Evolutionary conservation across 2,888 invertebrate species (phyloP).

Genomic region (Agrilus cyanescens): DNA sequence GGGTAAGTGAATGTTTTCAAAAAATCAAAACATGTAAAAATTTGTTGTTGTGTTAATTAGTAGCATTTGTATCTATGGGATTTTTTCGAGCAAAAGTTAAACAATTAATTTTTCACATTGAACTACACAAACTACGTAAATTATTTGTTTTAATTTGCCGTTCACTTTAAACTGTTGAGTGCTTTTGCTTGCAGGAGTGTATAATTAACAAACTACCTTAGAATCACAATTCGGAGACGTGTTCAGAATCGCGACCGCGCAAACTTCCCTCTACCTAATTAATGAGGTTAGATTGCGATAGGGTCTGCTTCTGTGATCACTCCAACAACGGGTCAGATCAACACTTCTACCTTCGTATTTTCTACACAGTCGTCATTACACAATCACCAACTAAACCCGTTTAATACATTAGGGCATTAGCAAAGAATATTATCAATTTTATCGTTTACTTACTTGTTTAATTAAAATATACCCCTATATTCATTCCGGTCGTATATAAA

Average conservation of each 20-base stretch:
- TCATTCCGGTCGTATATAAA: too few species aligned
- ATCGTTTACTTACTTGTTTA: too few species aligned
- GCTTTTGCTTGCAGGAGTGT: slow-evolving; percentile 29
- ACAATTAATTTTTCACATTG: slow-evolving; percentile 18
- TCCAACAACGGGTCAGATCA: slow-evolving; percentile 15
- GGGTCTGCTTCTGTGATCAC: slow-evolving; percentile 22
- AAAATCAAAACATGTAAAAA: too few species aligned
- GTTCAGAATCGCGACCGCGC: slow-evolving; percentile 28
- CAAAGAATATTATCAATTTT: too few species aligned
- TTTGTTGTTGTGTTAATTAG: too few species aligned
- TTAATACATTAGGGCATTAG: too few species aligned
- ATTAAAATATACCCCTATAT: too few species aligned
- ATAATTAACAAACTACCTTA: slow-evolving; percentile 36
- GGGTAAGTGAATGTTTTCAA: too few species aligned
- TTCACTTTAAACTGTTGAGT: slow-evolving; percentile 21
- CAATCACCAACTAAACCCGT: too few species aligned
- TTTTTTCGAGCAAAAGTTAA: too few species aligned
- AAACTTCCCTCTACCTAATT: slow-evolving; percentile 23
- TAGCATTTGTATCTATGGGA: too few species aligned
- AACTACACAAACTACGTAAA: slow-evolving; percentile 25
- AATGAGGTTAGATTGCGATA: slow-evolving; percentile 27
- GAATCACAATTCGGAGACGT: slow-evolving; percentile 36
- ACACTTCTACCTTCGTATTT: slow-evolving; percentile 7
- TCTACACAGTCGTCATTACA: too few species aligned
- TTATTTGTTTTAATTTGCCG: slow-evolving; percentile 34